phyloP scores from a whole-genome alignment of 2,113 vertebrate species.

The Epinephelus lanceolatus region DNA sequence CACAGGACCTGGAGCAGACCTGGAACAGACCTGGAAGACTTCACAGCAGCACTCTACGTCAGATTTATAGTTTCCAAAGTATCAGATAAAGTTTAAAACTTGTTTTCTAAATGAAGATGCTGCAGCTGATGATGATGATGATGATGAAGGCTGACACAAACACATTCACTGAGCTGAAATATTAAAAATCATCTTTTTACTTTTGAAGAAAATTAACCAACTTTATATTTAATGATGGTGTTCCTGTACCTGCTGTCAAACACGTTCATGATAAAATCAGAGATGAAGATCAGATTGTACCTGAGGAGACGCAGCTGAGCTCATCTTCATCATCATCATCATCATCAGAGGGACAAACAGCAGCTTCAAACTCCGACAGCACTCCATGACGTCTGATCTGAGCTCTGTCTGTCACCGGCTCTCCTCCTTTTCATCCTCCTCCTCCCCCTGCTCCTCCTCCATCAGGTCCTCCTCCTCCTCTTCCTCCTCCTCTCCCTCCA shows the following conservation, averaged over 20 bases:
- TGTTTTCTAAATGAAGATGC: too few relatives aligned
- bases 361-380: conserved; percentile 14
- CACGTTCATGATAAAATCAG: background rate
- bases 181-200: too few relatives aligned
- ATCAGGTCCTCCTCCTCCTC: background rate
- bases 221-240: too few relatives aligned
- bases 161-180: too few relatives aligned
- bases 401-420: background rate
- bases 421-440: conserved; percentile 38
- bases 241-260: too few relatives aligned
- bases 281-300: conserved; percentile 14
- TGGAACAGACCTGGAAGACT: background rate
- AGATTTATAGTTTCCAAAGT: too few relatives aligned
- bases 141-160: too few relatives aligned
- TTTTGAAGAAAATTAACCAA: too few relatives aligned
- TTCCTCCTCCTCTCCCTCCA: background rate
- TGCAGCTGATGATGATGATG: too few relatives aligned
- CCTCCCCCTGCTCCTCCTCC: background rate
- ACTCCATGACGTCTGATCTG: conserved; percentile 45
- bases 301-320: conserved; percentile 23
- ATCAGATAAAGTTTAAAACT: too few relatives aligned
- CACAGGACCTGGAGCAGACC: background rate
- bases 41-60: too few relatives aligned
- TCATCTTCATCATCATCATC: conserved; percentile 28
- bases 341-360: conserved; percentile 25